A percentile compares a stretch with the other conserved stretches of the same genome.
Evolutionary conservation across 1,140 invertebrate genomes (phyloP).

Genomic region (Bicyclus anynana): DNA sequence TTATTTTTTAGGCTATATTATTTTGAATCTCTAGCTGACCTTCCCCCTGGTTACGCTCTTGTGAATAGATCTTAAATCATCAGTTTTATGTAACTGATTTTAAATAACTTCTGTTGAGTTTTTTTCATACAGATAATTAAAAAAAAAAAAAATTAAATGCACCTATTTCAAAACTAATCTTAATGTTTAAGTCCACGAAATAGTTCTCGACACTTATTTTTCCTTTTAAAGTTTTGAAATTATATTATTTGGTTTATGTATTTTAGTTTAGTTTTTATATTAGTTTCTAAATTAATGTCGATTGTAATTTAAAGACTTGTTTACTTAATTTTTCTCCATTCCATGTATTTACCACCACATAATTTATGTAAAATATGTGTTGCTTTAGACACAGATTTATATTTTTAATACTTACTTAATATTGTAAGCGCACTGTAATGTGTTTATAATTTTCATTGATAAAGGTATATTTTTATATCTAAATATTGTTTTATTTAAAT

Average conservation of each 20-base stretch:
- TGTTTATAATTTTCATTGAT: constrained; percentile 9
- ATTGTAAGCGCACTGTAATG: not conserved
- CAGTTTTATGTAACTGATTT: too few species aligned
- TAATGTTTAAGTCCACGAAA: too few species aligned
- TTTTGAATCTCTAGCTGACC: too few species aligned
- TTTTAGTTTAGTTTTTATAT: not conserved
- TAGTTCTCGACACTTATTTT: too few species aligned
- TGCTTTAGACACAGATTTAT: not conserved
- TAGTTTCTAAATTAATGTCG: not conserved
- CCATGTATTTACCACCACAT: not conserved
- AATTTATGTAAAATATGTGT: not conserved
- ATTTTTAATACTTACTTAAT: not conserved
- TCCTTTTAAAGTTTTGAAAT: not conserved
- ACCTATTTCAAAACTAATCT: too few species aligned
- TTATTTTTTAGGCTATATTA: too few species aligned
- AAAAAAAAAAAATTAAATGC: too few species aligned
- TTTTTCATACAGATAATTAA: too few species aligned
- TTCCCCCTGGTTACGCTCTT: too few species aligned
- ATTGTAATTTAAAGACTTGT: not conserved
- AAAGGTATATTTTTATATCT: constrained; percentile 15
- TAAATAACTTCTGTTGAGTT: too few species aligned
- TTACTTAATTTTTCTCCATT: not conserved
- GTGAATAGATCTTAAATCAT: too few species aligned
- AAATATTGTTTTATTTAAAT: not conserved
- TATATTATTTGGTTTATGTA: not conserved